Evolutionary conservation across 35 echinoderm and acorn worm species (phyloP).

Genomic region (Nesometra sesokonis): DNA sequence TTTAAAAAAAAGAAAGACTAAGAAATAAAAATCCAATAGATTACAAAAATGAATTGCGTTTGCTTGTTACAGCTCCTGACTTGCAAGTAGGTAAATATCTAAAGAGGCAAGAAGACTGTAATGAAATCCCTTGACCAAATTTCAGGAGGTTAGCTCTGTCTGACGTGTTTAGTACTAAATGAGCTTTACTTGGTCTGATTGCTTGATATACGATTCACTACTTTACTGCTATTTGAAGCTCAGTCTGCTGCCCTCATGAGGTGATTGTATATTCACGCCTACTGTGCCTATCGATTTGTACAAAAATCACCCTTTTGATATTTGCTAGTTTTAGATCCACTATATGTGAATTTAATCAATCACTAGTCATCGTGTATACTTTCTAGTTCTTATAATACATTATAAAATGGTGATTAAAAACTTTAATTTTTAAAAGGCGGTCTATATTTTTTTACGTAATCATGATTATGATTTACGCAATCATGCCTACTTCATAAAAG

Average conservation of each 20-base stretch:
- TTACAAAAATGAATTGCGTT: not conserved
- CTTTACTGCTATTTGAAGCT: not conserved
- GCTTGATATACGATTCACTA: not conserved
- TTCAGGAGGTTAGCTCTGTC: not conserved
- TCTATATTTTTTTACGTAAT: too few species aligned
- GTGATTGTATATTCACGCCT: not conserved
- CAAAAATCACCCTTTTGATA: not conserved
- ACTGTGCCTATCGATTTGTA: not conserved
- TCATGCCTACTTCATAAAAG: too few species aligned
- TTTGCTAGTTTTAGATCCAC: too few species aligned
- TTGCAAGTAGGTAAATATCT: not conserved
- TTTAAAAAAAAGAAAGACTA: not conserved
- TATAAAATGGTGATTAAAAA: too few species aligned
- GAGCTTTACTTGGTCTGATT: not conserved
- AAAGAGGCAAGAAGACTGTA: not conserved
- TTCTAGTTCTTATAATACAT: too few species aligned
- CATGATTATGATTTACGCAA: too few species aligned
- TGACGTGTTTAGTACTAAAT: not conserved
- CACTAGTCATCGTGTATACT: too few species aligned
- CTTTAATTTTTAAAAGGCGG: too few species aligned
- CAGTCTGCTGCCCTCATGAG: not conserved
- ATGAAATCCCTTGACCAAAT: not conserved
- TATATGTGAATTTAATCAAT: too few species aligned
- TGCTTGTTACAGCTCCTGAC: not conserved
- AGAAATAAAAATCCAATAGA: not conserved